Evolutionary conservation across 1,140 invertebrate species (phyloP).

Genomic region (Penaeus indicus): DNA sequence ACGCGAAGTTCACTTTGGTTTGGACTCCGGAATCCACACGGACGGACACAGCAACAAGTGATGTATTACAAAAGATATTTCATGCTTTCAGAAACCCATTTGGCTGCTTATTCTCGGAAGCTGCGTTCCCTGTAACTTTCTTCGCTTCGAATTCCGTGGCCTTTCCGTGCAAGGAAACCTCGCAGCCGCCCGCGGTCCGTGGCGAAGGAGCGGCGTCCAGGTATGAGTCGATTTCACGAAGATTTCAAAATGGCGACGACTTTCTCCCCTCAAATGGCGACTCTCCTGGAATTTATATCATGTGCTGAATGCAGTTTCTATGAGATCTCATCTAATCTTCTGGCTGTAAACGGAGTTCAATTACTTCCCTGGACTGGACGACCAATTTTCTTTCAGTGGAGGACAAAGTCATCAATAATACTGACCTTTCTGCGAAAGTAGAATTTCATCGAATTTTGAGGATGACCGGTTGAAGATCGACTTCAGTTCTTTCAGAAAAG

Average conservation of each 20-base stretch:
- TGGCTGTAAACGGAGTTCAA: neutral
- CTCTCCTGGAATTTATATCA: neutral
- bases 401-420: constrained; percentile 12
- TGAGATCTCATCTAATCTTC: neutral
- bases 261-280: constrained; percentile 27
- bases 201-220: neutral
- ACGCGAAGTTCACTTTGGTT: no score
- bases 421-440: constrained; percentile 2
- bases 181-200: neutral
- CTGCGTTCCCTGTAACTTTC: neutral
- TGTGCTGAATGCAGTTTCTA: constrained; percentile 5
- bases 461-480: constrained; percentile 18
- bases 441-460: constrained; percentile 25
- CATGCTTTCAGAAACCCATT: no score
- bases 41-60: no score
- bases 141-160: neutral
- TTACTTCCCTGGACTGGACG: neutral
- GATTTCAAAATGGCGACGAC: constrained; percentile 6
- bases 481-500: neutral
- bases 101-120: no score
- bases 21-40: no score
- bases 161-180: neutral
- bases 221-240: neutral
- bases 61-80: no score
- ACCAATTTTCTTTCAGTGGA: neutral